These are phyloP conservation scores for Arrhopalites spinosus DNA, from an alignment of 2,888 invertebrate species.

Conservation along the genomic window DNA sequence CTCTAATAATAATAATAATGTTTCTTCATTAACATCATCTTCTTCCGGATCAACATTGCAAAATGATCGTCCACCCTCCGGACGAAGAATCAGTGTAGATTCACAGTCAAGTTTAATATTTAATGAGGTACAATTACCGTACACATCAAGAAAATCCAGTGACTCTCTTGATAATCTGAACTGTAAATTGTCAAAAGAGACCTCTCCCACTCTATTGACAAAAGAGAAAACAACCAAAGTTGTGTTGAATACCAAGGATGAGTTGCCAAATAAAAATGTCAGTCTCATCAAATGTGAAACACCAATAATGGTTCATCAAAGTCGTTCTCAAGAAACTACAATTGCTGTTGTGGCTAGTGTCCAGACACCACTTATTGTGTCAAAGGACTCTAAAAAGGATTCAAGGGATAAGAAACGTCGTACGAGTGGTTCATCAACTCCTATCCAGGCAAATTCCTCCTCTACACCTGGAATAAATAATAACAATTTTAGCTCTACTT, in stretches of 20 bases:
- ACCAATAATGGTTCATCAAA: conserved; percentile 42
- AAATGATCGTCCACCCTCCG: conserved; percentile 21
- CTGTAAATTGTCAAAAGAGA: conserved; percentile 26
- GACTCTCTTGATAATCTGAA: conserved; percentile 20
- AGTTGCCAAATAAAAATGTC: conserved; percentile 2
- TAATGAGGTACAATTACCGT: conserved; percentile 27
- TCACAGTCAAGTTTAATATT: conserved; percentile 30
- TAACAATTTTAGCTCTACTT: background rate
- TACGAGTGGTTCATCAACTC: conserved; percentile 45
- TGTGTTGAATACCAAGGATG: background rate
- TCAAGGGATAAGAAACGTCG: conserved; percentile 49
- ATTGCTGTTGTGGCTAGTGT: conserved; percentile 54
- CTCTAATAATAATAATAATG: background rate
- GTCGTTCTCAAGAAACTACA: conserved; percentile 46
- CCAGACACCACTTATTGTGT: conserved; percentile 33
- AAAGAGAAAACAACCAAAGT: conserved; percentile 22
- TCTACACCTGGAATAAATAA: conserved; percentile 24
- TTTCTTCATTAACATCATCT: conserved; percentile 10
- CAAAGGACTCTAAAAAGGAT: conserved; percentile 50
- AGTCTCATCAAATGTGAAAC: conserved; percentile 47
- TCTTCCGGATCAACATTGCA: conserved; percentile 11
- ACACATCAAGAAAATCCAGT: conserved; percentile 22
- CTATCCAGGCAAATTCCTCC: conserved; percentile 33
- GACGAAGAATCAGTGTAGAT: conserved; percentile 53
- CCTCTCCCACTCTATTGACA: background rate